A percentile compares a stretch with the other conserved stretches of the same genome.
Conservation (phyloP, 2,888 invertebrate species). For the Fabriciana adippe region DNA sequence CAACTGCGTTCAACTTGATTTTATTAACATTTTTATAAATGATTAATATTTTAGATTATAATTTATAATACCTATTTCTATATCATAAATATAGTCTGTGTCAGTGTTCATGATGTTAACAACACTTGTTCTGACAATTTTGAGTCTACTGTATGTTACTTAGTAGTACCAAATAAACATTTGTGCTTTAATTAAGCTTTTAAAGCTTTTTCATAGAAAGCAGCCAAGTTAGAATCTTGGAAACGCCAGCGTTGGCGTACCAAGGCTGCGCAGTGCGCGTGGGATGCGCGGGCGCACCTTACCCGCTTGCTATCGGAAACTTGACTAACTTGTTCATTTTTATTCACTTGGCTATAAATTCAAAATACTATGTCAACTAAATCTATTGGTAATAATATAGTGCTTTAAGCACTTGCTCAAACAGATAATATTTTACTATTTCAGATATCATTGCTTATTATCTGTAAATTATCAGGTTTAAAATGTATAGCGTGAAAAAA, state of each 20-base stretch:
- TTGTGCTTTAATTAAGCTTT: too few species aligned
- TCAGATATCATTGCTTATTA: background rate
- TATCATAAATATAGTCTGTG: too few species aligned
- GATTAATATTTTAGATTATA: too few species aligned
- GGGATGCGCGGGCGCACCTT: conserved; percentile 44
- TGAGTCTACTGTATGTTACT: too few species aligned
- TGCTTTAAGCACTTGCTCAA: background rate
- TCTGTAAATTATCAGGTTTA: background rate
- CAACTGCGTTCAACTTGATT: too few species aligned
- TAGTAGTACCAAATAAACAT: too few species aligned
- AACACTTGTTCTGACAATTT: too few species aligned
- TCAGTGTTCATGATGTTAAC: too few species aligned
- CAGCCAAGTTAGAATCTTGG: conserved; percentile 28
- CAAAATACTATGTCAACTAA: conserved; percentile 10
- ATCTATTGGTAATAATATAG: conserved; percentile 1
- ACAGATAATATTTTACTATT: background rate
- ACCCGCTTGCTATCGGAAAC: conserved; percentile 27
- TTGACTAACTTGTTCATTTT: conserved; percentile 35
- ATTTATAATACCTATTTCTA: too few species aligned
- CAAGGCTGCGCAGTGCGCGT: conserved; percentile 48
- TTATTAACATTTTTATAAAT: too few species aligned
- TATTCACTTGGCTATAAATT: conserved; percentile 19
- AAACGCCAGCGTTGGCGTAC: conserved; percentile 31
- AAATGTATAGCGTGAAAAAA: background rate
- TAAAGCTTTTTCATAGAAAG: conserved; percentile 24